Evolutionary conservation across 2,888 invertebrate species (phyloP), one percentile per base, ranked within the genome.

Genomic region (Heliconius ethilla): DNA sequence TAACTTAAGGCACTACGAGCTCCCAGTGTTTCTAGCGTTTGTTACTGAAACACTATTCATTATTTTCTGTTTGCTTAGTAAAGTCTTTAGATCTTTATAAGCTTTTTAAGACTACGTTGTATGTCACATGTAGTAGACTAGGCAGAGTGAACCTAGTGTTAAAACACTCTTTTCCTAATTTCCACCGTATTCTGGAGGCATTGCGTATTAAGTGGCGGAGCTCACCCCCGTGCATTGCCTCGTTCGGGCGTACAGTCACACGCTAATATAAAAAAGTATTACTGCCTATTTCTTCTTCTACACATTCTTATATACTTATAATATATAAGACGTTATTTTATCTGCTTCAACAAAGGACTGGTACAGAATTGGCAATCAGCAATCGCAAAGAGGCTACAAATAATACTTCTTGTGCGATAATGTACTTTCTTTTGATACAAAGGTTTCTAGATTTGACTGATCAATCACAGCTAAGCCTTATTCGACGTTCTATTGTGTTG

Each of bases 311-410:
- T 63, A 63, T 63, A 63, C 10, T 15, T 27, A 13, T 5, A 15
- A 27, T 27, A 15, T 27, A 63, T 15, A 51, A 72, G 10, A 65
- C 11, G 67, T 62, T 25, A 69, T 37, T 27, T 25, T 70, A 65
- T 63, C 22, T 63, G 4, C 27, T 69, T 37, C 29, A 51, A 74
- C 76, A 69, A 63, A 77, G 74, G 59, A 79, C 33, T 66, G 29
- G 65, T n/a, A 65, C 62, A 55, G 67, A 78, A 83, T 82, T 82
- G 81, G 79, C 81, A 82, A 83, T 82, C 81, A 82, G 75, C 63
- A 51, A 67, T 73, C 74, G 72, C 73, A 78, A 81, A 78, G 75
- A 73, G 62, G 37, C 70, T 40, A 78, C 67, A 70, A 74, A 78
- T 80, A 79, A 79, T 81, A 77, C 67, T 55, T 45, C 67, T 75